Conservation (phyloP, 1,140 invertebrate genomes). For the Drosophila tristis region DNA sequence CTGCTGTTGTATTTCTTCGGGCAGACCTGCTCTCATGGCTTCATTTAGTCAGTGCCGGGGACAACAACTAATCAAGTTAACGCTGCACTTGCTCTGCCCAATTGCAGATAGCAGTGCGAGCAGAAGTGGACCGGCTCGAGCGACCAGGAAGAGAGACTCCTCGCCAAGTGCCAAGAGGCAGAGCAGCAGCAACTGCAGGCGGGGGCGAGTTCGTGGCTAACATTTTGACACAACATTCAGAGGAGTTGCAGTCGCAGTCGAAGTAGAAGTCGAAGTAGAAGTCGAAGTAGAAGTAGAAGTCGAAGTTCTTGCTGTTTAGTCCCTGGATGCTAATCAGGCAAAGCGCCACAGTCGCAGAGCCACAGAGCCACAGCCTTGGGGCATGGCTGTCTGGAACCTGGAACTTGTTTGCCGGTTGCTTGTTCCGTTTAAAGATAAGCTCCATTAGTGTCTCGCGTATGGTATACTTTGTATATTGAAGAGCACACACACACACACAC, state of each 20-base stretch:
- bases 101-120: slow-evolving; percentile 49
- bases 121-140: slow-evolving; percentile 3
- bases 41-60: slow-evolving; percentile 60
- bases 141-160: neutral
- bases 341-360: slow-evolving; percentile 58
- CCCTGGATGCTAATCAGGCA: slow-evolving; percentile 73
- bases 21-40: slow-evolving; percentile 51
- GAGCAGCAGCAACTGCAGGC: neutral
- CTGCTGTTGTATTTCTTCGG: neutral
- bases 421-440: slow-evolving; percentile 84
- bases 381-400: slow-evolving; percentile 14
- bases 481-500: neutral
- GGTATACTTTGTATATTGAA: too few species aligned
- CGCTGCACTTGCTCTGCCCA: slow-evolving; percentile 68
- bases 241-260: neutral
- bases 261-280: too few species aligned
- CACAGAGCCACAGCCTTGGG: slow-evolving; percentile 8
- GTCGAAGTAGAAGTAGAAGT: too few species aligned
- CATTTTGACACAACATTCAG: slow-evolving; percentile 65
- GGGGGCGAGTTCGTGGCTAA: slow-evolving; percentile 63
- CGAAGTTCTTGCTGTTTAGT: slow-evolving; percentile 39
- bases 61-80: slow-evolving; percentile 74
- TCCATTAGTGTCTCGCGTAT: slow-evolving; percentile 77
- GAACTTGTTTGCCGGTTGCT: slow-evolving; percentile 80
- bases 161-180: too few species aligned